These are phyloP conservation scores for Brenthis ino DNA, from an alignment of 2,888 invertebrate species.

Conservation along the genomic window DNA sequence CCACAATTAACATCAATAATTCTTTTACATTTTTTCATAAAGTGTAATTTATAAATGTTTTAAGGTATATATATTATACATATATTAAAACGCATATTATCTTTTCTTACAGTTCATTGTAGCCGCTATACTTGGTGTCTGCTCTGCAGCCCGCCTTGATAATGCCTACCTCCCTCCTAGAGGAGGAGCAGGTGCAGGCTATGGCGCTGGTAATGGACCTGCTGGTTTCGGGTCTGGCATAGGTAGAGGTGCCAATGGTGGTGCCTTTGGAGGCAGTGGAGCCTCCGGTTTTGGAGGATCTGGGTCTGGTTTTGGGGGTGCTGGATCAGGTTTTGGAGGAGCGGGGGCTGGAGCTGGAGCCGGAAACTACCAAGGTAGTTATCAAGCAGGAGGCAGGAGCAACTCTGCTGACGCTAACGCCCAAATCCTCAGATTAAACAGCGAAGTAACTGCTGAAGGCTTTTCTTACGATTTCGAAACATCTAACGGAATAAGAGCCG, in stretches of 20 bases:
- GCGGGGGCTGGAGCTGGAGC: constrained; percentile 42
- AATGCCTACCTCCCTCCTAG: constrained; percentile 78
- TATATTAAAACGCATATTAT: neutral
- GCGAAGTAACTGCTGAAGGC: constrained; percentile 72
- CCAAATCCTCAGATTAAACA: constrained; percentile 70
- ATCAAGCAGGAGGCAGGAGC: constrained; percentile 45
- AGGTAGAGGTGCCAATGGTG: constrained; percentile 42
- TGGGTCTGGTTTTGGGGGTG: constrained; percentile 37
- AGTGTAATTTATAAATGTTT: neutral
- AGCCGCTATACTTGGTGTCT: constrained; percentile 71
- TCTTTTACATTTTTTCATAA: neutral
- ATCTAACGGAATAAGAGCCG: constrained; percentile 76
- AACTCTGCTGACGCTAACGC: constrained; percentile 66
- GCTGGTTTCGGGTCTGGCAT: constrained; percentile 42
- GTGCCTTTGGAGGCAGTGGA: constrained; percentile 33
- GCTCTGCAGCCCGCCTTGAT: constrained; percentile 74
- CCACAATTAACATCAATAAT: neutral
- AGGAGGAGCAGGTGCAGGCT: constrained; percentile 69
- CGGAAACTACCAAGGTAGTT: constrained; percentile 44
- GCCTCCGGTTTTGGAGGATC: constrained; percentile 39
- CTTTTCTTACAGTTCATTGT: constrained; percentile 61
- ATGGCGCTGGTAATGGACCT: constrained; percentile 56
- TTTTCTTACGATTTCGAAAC: constrained; percentile 77
- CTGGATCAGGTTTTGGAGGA: constrained; percentile 33
- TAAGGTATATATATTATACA: too few relatives aligned